Percentiles rank a stretch among this genome's conserved stretches.
Evolutionary conservation across 2,888 invertebrate species (phyloP).

Genomic region (Heteromyza rotundicornis): DNA sequence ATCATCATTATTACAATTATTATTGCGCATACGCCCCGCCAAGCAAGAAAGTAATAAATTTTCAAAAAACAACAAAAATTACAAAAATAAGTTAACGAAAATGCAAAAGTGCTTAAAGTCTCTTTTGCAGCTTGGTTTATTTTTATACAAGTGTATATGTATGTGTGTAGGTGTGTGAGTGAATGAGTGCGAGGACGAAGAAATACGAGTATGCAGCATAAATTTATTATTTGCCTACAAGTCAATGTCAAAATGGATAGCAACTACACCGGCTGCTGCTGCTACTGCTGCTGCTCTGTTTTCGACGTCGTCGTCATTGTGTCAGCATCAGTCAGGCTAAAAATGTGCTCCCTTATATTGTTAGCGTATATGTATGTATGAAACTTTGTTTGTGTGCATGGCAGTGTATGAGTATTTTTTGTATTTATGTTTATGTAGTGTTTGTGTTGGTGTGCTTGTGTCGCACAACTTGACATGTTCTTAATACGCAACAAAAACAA

Average conservation of each 20-base stretch:
- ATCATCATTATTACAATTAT: constrained; percentile 3
- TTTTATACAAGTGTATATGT: not conserved
- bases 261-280: no score
- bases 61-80: not conserved
- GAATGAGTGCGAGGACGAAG: not conserved
- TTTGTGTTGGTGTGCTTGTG: no score
- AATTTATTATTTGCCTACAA: not conserved
- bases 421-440: no score
- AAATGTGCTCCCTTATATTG: no score
- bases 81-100: not conserved
- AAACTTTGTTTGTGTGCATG: not conserved
- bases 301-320: no score
- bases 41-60: constrained; percentile 8
- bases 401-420: no score
- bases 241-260: no score
- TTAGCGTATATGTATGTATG: not conserved
- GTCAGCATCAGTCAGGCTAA: no score
- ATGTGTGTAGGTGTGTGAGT: not conserved
- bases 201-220: not conserved
- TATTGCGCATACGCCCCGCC: constrained; percentile 7
- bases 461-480: no score
- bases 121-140: not conserved
- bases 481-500: no score
- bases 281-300: no score
- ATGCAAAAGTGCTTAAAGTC: no score